Conservation (phyloP, 2,888 invertebrate species). For the Torymus aiolomorphi region DNA sequence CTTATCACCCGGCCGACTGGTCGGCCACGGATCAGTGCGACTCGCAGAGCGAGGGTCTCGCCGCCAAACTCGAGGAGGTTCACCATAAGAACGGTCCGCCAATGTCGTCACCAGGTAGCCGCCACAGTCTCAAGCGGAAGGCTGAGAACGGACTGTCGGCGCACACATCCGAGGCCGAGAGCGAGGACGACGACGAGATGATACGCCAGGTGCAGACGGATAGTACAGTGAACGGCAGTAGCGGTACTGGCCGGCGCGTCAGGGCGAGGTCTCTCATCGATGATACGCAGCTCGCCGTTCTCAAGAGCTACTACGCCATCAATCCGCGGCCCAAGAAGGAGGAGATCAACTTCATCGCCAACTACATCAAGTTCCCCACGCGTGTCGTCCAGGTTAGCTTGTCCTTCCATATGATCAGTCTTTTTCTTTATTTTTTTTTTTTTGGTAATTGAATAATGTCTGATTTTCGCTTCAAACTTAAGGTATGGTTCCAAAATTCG, state of each 20-base stretch:
- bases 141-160: conserved; percentile 61
- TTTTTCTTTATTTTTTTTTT: too few species aligned
- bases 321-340: conserved; percentile 97
- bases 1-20: conserved; percentile 52
- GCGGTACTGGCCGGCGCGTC: conserved; percentile 80
- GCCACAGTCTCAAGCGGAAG: conserved; percentile 64
- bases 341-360: conserved; percentile 93
- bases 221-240: conserved; percentile 2
- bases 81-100: conserved; percentile 61
- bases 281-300: conserved; percentile 92
- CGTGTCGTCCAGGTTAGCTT: conserved; percentile 71
- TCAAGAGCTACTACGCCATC: conserved; percentile 91
- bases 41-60: conserved; percentile 83
- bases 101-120: too few species aligned
- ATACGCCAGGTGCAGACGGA: conserved; percentile 74
- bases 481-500: conserved; percentile 98
- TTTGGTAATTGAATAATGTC: too few species aligned
- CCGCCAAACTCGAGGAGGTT: conserved; percentile 86
- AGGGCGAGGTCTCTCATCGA: conserved; percentile 95
- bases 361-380: conserved; percentile 80
- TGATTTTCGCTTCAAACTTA: conserved; percentile 72
- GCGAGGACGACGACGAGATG: conserved; percentile 78
- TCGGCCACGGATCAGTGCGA: conserved; percentile 69
- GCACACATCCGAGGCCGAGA: conserved; percentile 68
- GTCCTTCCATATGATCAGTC: not conserved